A percentile compares a stretch with the other conserved stretches of the same genome.
Evolutionary conservation across 2,113 vertebrate genomes (phyloP).

Genomic region (Nipponia nippon): DNA sequence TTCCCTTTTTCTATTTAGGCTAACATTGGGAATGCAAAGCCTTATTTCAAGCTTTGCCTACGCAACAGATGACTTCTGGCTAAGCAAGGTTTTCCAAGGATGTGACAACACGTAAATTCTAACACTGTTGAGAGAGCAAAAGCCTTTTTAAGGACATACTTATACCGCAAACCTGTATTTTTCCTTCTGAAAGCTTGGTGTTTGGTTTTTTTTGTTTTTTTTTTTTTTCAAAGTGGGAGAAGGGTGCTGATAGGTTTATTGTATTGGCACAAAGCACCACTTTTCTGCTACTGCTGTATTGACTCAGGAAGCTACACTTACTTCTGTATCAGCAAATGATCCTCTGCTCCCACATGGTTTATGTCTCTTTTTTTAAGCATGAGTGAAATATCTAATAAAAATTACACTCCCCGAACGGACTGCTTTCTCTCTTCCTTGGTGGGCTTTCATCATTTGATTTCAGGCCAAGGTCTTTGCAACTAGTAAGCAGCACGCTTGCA

Average conservation of each 20-base stretch:
- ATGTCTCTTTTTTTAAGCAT: not conserved
- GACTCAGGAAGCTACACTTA: not conserved
- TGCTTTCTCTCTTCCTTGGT: not conserved
- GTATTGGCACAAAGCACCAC: not conserved
- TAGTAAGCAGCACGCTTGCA: not conserved
- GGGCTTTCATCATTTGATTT: not conserved
- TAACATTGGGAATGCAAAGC: not conserved
- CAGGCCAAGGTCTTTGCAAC: not conserved
- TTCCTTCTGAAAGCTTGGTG: not conserved
- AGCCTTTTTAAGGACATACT: not conserved
- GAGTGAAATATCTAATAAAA: not conserved
- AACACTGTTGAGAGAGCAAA: not conserved
- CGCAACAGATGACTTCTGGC: not conserved
- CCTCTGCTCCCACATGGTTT: not conserved
- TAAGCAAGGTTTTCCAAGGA: not conserved
- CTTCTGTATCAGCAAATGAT: not conserved
- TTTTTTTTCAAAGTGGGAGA: not conserved
- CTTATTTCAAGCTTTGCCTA: slow-evolving; percentile 10
- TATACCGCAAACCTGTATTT: not conserved
- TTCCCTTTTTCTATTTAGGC: not conserved
- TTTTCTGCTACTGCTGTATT: not conserved
- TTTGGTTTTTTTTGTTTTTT: not conserved
- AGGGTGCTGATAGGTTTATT: not conserved
- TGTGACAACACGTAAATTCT: not conserved
- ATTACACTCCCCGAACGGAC: not conserved